Base-by-base conservation (phyloP, 2,797 vertebrate genomes). In the Premnoplex brunnescens region DNA sequence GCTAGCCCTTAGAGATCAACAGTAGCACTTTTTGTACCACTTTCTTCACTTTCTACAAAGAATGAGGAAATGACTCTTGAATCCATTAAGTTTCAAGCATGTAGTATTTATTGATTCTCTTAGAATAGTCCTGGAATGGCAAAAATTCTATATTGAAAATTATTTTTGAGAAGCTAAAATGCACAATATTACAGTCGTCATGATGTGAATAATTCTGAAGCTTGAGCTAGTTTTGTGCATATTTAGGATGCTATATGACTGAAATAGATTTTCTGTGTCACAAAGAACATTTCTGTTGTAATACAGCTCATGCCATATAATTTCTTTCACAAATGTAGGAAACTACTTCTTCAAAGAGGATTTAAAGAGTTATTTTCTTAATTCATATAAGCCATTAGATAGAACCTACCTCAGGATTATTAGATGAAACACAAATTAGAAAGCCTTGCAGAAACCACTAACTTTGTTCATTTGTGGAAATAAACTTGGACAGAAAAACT, bases 1-100 rank as follows among this genome's bases (percentile, higher is more conserved):
- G 89, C 75, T 86, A 94, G 94, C 88, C 88, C 91, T 88, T 32
- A 39, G 52, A 97, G 95, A 96, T 90, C 94, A 95, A 96, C 96
- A 96, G 96, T 97, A 97, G 96, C 95, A 79, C 46, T 85, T 96
- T 96, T 90, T 93, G 84, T 46, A 92, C 67, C 44, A 85, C 92
- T 94, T 91, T 91, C 90, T 93, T 95, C 81, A 91, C 94, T 96
- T 96, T 96, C 92, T 80, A 78, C 63, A 92, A 90, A 95, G 85
- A 95, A 85, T 91, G 63, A 89, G 74, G 81, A 97, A 96, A 81
- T 88, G 22, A 88, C 77, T 91, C 69, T 85, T 23, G 36, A 76
- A 90, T 89, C 85, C 83, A 91, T 62, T 82, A 81, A 68, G 55
- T 91, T 96, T 88, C 79, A 89, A 90, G 46, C 80, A 89, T 66